phyloP scores from a whole-genome alignment of 2,797 vertebrate genomes.

The Chaunax sp. region DNA sequence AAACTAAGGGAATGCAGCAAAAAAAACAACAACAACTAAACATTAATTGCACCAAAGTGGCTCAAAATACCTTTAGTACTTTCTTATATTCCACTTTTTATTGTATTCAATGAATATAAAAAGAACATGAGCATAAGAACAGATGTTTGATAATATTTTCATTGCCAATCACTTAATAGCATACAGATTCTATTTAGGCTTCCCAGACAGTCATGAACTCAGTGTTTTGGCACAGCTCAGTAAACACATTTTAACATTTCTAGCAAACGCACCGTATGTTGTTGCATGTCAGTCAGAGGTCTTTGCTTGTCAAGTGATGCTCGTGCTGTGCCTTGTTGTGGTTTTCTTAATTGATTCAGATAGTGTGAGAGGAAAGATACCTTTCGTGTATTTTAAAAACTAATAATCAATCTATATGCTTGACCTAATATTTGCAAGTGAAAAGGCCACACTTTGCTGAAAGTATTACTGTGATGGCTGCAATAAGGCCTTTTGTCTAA shows the following conservation, averaged over 20 bases:
- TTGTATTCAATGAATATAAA: not conserved
- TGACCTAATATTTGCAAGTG: constrained; percentile 8
- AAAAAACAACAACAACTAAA: not conserved
- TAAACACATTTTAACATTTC: not conserved
- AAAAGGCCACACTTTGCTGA: not conserved
- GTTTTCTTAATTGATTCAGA: not conserved
- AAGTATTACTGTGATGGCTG: not conserved
- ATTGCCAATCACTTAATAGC: not conserved
- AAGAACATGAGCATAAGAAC: not conserved
- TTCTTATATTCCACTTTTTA: not conserved
- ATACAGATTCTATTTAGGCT: not conserved
- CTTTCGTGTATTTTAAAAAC: not conserved
- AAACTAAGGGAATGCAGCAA: not conserved
- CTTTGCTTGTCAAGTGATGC: not conserved
- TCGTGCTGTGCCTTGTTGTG: not conserved
- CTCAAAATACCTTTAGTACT: not conserved
- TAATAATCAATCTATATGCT: not conserved
- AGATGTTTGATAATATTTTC: too few species aligned
- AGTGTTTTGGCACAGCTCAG: not conserved
- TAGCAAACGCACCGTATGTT: not conserved
- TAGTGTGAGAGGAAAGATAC: not conserved
- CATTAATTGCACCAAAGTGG: not conserved
- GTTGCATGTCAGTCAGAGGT: not conserved
- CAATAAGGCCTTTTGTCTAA: not conserved
- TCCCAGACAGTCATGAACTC: not conserved